Base-by-base conservation (phyloP, 1,140 invertebrate genomes). In the Physella acuta region DNA sequence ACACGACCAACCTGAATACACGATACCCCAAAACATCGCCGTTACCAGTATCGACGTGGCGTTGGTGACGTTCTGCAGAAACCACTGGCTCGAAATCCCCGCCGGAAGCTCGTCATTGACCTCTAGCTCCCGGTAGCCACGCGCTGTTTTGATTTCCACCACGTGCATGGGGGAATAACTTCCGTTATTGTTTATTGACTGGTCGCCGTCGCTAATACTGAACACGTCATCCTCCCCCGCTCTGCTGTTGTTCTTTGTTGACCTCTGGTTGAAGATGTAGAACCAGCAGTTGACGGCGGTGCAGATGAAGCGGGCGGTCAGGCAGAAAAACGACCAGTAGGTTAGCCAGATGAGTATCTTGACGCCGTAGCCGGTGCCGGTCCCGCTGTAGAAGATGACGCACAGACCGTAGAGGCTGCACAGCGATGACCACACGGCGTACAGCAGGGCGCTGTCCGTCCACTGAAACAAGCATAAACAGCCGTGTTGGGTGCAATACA, bases 261-360 rank as follows among this genome's bases (percentile, higher is more conserved):
- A n/a, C n/a, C n/a, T n/a, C n/a, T n/a, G n/a, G n/a, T n/a, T n/a
- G n/a, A 62, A 16, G 17, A 75, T 71, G 36, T 75, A 78, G 36
- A 56, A 30, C 76, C 79, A 79, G 39, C 74, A 74, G 70, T 79
- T 79, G 55, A 72, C 56, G 20, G 75, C 72, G 0, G 75, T 73
- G 44, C 79, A 34, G 26, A 77, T 74, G 55, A 77, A 76, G 56
- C 77, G 67, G 20, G 71, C 61, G 3, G 75, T 75, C 2, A 81
- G 70, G 11, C 72, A 64, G 61, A 73, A 78, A 71, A 74, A 78
- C n/a, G 77, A 76, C 79, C 79, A 81, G 70, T 81, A 81, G 1
- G 79, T 81, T 26, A 81, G 72, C 78, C 79, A 80, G 52, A 81
- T 81, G 36, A 79, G 49, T 28, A 79, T 75, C 71, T 81, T 81